phyloP scores from a whole-genome alignment of 1,140 invertebrate species.

The Cryptotermes secundus region DNA sequence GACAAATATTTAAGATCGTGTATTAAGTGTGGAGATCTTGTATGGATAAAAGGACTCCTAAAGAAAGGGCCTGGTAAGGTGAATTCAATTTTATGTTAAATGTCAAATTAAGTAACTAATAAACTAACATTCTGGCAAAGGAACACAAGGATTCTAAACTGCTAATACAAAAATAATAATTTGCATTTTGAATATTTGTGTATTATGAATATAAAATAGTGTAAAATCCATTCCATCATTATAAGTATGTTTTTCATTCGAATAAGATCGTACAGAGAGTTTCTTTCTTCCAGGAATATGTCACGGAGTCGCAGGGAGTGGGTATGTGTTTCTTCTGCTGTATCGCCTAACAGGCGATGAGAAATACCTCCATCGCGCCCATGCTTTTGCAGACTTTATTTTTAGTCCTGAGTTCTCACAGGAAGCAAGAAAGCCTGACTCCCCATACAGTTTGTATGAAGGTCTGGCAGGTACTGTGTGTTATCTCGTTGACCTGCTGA shows the following conservation, averaged over 20 bases:
- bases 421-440: slow-evolving; percentile 74
- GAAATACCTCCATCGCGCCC: slow-evolving; percentile 71
- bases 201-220: no score
- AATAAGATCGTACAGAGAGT: slow-evolving; percentile 5
- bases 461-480: slow-evolving; percentile 83
- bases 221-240: no score
- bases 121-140: no score
- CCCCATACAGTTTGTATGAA: slow-evolving; percentile 81
- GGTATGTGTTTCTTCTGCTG: slow-evolving; percentile 79
- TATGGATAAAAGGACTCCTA: slow-evolving; percentile 78
- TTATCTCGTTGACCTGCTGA: slow-evolving; percentile 73
- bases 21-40: slow-evolving; percentile 66
- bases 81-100: neutral
- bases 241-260: neutral
- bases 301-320: slow-evolving; percentile 83
- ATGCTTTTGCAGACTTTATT: slow-evolving; percentile 77
- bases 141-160: no score
- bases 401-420: slow-evolving; percentile 63
- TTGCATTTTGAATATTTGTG: no score
- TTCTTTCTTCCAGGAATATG: slow-evolving; percentile 61
- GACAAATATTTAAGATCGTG: slow-evolving; percentile 70
- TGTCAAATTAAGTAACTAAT: no score
- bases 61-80: slow-evolving; percentile 68
- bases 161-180: no score
- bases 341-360: slow-evolving; percentile 72